phyloP scores from a whole-genome alignment of 1,140 invertebrate species.

The Penaeus chinensis region DNA sequence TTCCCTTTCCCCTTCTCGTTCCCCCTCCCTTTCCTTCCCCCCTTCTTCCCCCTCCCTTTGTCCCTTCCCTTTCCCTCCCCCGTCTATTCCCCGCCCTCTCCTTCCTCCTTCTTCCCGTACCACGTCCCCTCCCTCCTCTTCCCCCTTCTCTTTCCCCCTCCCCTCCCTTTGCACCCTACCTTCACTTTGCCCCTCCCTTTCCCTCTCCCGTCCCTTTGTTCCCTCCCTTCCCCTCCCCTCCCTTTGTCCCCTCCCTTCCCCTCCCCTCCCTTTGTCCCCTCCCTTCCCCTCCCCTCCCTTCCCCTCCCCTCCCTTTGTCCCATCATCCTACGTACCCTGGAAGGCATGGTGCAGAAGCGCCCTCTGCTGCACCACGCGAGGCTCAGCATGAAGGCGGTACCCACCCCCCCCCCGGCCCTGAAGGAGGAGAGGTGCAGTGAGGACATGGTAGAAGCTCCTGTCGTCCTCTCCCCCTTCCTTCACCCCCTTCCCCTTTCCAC shows the following conservation, averaged over 20 bases:
- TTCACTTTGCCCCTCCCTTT: background rate
- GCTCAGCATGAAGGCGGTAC: background rate
- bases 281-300: too few species aligned
- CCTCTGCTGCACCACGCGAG: background rate
- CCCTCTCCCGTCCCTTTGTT: background rate
- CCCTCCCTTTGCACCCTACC: background rate
- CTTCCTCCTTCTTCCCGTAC: background rate
- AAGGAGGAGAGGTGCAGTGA: background rate
- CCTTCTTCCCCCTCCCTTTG: background rate
- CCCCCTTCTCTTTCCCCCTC: background rate
- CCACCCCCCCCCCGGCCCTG: background rate
- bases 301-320: too few species aligned
- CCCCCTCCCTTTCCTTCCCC: background rate
- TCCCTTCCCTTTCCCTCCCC: background rate
- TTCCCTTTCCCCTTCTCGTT: background rate
- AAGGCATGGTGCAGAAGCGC: too few species aligned
- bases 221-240: background rate
- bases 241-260: background rate
- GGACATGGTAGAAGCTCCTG: background rate
- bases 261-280: background rate
- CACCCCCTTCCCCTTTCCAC: background rate
- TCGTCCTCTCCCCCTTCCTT: background rate
- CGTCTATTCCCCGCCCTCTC: background rate
- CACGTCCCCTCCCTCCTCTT: background rate
- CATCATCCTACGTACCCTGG: too few species aligned